Evolutionary conservation across 2,797 vertebrate species (phyloP), one percentile per base, ranked within the genome.

Genomic region (Eupleurogrammus muticus): DNA sequence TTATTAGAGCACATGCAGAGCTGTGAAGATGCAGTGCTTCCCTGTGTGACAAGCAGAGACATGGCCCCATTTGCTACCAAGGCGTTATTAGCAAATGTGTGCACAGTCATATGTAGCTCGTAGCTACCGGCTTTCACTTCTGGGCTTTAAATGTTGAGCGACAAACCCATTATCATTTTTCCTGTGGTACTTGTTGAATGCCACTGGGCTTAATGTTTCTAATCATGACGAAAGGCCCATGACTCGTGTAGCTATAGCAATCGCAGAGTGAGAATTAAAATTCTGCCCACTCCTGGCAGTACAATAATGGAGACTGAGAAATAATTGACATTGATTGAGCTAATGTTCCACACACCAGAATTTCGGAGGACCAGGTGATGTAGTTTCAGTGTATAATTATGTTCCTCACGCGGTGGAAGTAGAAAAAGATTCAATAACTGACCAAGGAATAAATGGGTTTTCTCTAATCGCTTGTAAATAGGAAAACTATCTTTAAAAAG

Each of bases 311-410:
- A 90, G 89, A 84, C 76, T 65, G 79, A 72, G 77, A 82, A 91
- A 91, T 92, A 93, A 93, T 93, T 90, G 86, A 86, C 91, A 92
- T 92, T 92, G 93, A 93, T 93, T 93, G 91, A 93, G 89, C 85
- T 91, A 90, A 93, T 92, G 90, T 91, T 93, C 89, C 83, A 77
- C 84, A 83, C 87, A 60, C 57, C 24, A 40, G 85, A 89, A 85
- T 78, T 85, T 82, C 78, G 20, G 44, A 89, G 76, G 69, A 77
- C 64, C 85, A 87, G 90, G 87, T 90, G 84, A 87, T 89, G 83
- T 84, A 72, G 75, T 77, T 77, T 82, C 75, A 59, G 47, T 16
- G 35, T 79, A 80, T 90, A 91, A 93, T 91, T 89, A 90, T 90
- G 82, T 86, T 89, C 74, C 60, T 52, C 56, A 77, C 77, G 79